These are phyloP conservation scores for Mythimna vitellina DNA, from an alignment of 2,888 invertebrate species.

Conservation along the genomic window DNA sequence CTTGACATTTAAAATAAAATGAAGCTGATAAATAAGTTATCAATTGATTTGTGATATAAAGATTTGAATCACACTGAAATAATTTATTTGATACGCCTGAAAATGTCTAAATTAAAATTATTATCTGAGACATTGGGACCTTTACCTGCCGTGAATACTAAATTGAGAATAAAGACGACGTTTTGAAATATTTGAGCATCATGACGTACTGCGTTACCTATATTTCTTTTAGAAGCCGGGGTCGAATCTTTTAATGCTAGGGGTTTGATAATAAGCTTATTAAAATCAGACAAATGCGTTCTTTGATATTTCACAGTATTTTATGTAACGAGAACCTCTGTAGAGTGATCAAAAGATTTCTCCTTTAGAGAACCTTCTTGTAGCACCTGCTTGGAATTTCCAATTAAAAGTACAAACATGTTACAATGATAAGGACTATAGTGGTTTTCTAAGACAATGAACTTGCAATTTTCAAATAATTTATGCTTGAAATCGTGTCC, in stretches of 20 bases:
- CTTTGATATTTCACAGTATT: conserved; percentile 46
- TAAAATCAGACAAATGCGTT: conserved; percentile 40
- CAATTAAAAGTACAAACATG: conserved; percentile 40
- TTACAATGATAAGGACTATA: conserved; percentile 21
- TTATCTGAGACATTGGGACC: conserved; percentile 35
- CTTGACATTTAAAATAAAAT: conserved; percentile 6
- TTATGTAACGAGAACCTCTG: conserved; percentile 30
- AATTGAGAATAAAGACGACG: conserved; percentile 7
- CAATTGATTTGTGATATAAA: conserved; percentile 31
- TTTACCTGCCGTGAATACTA: conserved; percentile 30
- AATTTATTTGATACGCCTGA: conserved; percentile 22
- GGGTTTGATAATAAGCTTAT: conserved; percentile 42
- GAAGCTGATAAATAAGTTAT: conserved; percentile 19
- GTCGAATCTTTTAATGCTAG: conserved; percentile 15
- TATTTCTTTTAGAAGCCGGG: conserved; percentile 11
- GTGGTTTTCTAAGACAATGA: conserved; percentile 32
- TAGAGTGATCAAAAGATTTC: conserved; percentile 44
- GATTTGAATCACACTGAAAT: conserved; percentile 31
- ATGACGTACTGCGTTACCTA: background rate
- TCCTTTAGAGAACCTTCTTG: conserved; percentile 6
- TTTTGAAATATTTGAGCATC: conserved; percentile 19
- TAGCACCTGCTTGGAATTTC: conserved; percentile 19
- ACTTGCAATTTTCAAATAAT: conserved; percentile 11
- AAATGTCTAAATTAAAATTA: conserved; percentile 36
- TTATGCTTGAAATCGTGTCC: background rate